Evolutionary conservation across 2,797 vertebrate genomes (phyloP).

Genomic region (Falco rusticolus): DNA sequence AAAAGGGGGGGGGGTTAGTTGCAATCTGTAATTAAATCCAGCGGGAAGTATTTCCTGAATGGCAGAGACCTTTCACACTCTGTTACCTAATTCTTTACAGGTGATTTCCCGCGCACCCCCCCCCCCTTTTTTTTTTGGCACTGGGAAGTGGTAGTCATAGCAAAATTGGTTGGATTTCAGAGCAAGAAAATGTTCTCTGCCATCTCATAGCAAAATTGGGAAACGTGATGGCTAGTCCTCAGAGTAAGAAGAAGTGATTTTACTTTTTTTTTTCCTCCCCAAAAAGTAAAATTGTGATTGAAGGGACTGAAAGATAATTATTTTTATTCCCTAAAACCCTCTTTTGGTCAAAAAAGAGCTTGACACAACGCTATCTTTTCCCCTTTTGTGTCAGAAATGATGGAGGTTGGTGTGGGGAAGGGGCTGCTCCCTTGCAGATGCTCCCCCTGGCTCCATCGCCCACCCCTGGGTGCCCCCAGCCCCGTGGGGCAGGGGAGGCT

Average conservation of each 20-base stretch:
- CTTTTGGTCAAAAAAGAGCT: background rate
- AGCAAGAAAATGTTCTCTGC: slow-evolving; percentile 47
- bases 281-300: background rate
- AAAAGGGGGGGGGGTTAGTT: slow-evolving; percentile 48
- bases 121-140: background rate
- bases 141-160: slow-evolving; percentile 60
- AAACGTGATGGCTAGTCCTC: background rate
- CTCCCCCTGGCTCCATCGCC: background rate
- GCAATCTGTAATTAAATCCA: slow-evolving; percentile 90
- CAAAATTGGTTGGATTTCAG: slow-evolving; percentile 53
- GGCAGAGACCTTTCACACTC: slow-evolving; percentile 76
- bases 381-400: background rate
- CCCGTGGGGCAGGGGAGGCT: background rate
- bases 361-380: rapidly evolving
- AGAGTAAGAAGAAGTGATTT: background rate
- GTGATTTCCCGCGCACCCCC: slow-evolving; percentile 12
- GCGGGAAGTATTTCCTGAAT: slow-evolving; percentile 85
- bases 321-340: background rate
- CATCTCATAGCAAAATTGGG: slow-evolving; percentile 28
- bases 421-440: background rate
- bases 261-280: background rate
- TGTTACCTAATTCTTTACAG: slow-evolving; percentile 78
- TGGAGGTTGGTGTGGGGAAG: rapidly evolving
- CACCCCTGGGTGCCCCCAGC: background rate
- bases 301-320: background rate